Conservation (phyloP, 64 coral and sea anemone genomes). For the Montipora sp. region DNA sequence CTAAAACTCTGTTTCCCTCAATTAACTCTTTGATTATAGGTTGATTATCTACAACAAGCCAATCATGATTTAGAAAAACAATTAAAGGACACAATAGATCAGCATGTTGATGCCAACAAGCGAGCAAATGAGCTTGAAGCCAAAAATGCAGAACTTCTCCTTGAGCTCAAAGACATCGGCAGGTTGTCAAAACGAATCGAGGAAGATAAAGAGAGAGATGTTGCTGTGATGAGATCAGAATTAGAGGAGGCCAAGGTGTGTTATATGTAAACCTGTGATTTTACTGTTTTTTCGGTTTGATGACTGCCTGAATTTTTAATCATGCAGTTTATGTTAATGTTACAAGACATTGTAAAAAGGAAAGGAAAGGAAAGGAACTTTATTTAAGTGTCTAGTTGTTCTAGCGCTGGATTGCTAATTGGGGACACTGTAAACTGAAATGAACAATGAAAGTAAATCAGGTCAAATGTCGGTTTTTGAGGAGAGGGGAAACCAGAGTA, state of each 20-base stretch:
- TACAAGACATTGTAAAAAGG: too few species aligned
- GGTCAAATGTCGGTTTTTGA: too few species aligned
- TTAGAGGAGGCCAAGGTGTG: conserved; percentile 77
- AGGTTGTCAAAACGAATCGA: conserved; percentile 76
- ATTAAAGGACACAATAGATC: conserved; percentile 79
- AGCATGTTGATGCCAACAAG: conserved; percentile 66
- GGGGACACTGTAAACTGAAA: too few species aligned
- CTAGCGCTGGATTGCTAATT: too few species aligned
- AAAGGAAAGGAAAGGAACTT: too few species aligned
- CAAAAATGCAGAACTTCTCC: conserved; percentile 85
- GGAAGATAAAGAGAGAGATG: conserved; percentile 83
- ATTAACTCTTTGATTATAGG: conserved; percentile 10
- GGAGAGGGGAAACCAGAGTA: too few species aligned
- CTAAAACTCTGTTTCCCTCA: not conserved
- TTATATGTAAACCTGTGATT: too few species aligned
- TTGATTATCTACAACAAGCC: conserved; percentile 98
- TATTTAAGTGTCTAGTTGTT: too few species aligned
- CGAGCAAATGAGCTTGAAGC: conserved; percentile 79
- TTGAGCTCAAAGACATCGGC: conserved; percentile 88
- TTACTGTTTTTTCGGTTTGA: too few species aligned
- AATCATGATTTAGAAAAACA: conserved; percentile 94
- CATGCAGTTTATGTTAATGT: too few species aligned
- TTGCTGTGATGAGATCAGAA: conserved; percentile 69
- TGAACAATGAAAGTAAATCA: too few species aligned
- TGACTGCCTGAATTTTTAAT: too few species aligned